Conservation (phyloP, 2,113 vertebrate species). For the Numenius arquata region DNA sequence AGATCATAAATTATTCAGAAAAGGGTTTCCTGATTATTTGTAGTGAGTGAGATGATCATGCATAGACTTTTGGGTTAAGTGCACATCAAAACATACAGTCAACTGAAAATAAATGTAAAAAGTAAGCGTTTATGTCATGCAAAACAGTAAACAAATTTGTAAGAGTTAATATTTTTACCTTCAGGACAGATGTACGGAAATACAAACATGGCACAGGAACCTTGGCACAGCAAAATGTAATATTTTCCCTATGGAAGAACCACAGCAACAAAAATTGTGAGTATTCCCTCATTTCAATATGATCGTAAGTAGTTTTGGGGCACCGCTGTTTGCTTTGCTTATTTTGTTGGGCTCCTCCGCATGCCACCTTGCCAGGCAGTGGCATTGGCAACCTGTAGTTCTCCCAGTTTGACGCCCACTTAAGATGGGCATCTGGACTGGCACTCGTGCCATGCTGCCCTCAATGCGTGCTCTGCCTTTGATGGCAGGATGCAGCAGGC, state of each 20-base stretch:
- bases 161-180: background rate
- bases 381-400: background rate
- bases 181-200: background rate
- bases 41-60: background rate
- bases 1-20: background rate
- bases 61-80: background rate
- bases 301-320: background rate
- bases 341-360: background rate
- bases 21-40: background rate
- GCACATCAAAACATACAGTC: background rate
- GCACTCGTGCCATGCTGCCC: background rate
- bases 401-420: background rate
- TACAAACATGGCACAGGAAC: background rate
- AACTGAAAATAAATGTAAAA: background rate
- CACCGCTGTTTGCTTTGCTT: background rate
- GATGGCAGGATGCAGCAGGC: background rate
- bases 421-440: too few species aligned
- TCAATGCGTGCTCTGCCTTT: background rate
- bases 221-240: background rate
- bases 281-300: background rate
- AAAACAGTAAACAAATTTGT: background rate
- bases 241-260: background rate
- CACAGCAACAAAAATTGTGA: accelerated
- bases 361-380: background rate
- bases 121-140: accelerated